Evolutionary conservation across 53 echinoderm and acorn worm species (phyloP).

Genomic region (Hippasteria phrygiana): DNA sequence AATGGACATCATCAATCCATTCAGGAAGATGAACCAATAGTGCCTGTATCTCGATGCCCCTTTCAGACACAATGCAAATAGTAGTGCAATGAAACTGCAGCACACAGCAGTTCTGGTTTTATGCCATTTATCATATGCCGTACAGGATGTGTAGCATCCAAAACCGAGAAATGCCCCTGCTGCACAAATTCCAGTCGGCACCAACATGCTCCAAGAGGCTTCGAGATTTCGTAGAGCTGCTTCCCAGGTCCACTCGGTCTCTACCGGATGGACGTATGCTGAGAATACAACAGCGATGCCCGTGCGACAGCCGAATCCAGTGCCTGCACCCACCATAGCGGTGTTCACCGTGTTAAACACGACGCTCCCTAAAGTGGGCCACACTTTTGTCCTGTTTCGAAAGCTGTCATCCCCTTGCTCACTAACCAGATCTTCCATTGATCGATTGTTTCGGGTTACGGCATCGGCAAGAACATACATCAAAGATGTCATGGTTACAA

Average conservation of each 20-base stretch:
- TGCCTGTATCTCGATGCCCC: not conserved
- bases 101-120: not conserved
- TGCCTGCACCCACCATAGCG: not conserved
- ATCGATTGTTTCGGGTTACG: not conserved
- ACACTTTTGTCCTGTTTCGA: not conserved
- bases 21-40: conserved; percentile 37
- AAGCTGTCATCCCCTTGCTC: not conserved
- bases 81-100: not conserved
- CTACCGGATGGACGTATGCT: not conserved
- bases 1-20: not conserved
- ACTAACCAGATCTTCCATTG: not conserved
- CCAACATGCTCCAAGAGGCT: not conserved
- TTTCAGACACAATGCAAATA: not conserved
- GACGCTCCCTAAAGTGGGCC: not conserved
- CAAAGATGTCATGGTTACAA: not conserved
- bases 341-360: conserved; percentile 2
- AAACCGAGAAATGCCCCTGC: not conserved
- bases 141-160: not conserved
- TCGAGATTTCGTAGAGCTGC: not conserved
- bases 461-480: conserved; percentile 14
- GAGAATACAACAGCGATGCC: conserved; percentile 58
- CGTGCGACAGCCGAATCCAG: conserved; percentile 47
- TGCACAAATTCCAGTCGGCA: not conserved
- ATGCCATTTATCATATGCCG: conserved; percentile 7
- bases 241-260: not conserved